phyloP scores from a whole-genome alignment of 2,797 vertebrate species.

The Aselliscus stoliczkanus region DNA sequence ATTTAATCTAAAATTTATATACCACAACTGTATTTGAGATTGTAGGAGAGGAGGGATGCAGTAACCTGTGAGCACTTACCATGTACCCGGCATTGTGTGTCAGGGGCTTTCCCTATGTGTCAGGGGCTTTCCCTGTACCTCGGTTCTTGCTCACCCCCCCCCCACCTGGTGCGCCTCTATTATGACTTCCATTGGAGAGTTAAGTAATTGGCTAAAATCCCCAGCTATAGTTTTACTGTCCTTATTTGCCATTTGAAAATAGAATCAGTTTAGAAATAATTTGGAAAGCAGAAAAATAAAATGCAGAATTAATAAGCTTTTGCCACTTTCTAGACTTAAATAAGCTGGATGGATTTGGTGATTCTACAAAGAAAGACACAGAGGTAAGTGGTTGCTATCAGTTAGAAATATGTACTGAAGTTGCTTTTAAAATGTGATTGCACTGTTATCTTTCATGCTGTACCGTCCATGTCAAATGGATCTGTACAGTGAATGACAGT shows the following conservation, averaged over 20 bases:
- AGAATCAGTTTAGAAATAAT: slow-evolving; percentile 11
- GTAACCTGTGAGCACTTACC: neutral
- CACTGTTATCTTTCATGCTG: neutral
- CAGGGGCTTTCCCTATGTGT: neutral
- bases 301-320: slow-evolving; percentile 47
- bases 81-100: accelerated
- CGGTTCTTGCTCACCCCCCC: neutral
- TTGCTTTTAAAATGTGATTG: neutral
- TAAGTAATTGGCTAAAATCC: neutral
- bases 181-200: neutral
- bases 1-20: neutral
- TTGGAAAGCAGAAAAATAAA: slow-evolving; percentile 26
- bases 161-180: neutral
- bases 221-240: neutral
- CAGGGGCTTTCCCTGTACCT: neutral
- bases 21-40: neutral
- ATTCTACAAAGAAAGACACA: slow-evolving; percentile 74
- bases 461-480: neutral
- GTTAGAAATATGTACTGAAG: neutral
- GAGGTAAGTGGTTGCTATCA: slow-evolving; percentile 80
- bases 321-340: slow-evolving; percentile 86
- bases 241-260: neutral
- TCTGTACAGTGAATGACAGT: neutral
- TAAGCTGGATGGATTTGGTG: slow-evolving; percentile 82
- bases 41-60: neutral